phyloP scores from a whole-genome alignment of 2,888 invertebrate species.

The Pediacus dermestoides region DNA sequence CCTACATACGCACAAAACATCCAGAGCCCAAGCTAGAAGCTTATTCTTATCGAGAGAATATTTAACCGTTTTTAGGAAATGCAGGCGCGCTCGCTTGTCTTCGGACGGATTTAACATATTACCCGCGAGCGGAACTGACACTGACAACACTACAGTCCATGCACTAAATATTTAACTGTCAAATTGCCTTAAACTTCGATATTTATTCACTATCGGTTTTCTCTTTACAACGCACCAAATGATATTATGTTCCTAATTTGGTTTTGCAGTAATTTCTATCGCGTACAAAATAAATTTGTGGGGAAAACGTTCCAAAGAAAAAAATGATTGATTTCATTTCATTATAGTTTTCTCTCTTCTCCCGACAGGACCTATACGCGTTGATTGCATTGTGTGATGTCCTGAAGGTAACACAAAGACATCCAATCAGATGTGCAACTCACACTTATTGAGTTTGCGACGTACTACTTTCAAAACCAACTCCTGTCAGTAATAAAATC shows the following conservation, averaged over 20 bases:
- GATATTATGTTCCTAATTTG: too few species aligned
- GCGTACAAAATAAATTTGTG: conserved; percentile 1
- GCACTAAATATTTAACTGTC: conserved; percentile 24
- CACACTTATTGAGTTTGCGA: conserved; percentile 51
- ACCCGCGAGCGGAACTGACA: conserved; percentile 41
- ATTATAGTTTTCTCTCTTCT: conserved; percentile 29
- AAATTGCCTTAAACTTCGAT: conserved; percentile 17
- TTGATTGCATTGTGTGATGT: conserved; percentile 49
- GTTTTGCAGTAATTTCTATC: too few species aligned
- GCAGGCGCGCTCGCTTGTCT: too few species aligned
- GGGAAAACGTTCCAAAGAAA: conserved; percentile 3
- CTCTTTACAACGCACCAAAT: not conserved
- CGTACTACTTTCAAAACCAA: conserved; percentile 42
- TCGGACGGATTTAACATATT: conserved; percentile 44
- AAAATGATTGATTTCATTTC: conserved; percentile 23
- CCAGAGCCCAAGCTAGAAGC: too few species aligned
- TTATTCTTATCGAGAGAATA: too few species aligned
- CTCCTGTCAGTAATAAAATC: conserved; percentile 44
- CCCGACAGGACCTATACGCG: conserved; percentile 38
- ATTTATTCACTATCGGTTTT: conserved; percentile 8
- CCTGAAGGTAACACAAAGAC: conserved; percentile 50
- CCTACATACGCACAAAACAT: too few species aligned
- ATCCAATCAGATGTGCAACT: conserved; percentile 50
- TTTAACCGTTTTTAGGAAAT: too few species aligned
- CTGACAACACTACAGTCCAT: conserved; percentile 29